These are phyloP conservation scores for Drosophila testacea DNA, from an alignment of 2,888 invertebrate species.

Conservation along the genomic window DNA sequence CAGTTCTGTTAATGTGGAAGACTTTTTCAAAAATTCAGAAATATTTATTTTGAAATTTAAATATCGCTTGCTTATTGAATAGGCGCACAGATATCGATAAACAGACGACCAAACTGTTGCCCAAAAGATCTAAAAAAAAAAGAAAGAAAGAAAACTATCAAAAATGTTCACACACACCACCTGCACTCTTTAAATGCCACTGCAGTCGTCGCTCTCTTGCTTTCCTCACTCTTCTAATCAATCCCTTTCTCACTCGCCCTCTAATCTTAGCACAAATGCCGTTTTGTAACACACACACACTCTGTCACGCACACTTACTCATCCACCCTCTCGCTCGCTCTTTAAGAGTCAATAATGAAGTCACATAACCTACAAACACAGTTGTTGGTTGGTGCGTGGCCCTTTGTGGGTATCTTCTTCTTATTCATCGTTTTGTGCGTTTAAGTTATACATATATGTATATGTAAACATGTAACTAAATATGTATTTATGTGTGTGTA, in stretches of 20 bases:
- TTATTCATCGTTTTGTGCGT: conserved; percentile 18
- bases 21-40: background rate
- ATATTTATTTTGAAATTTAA: conserved; percentile 58
- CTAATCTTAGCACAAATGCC: conserved; percentile 24
- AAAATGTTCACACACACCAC: conserved; percentile 37
- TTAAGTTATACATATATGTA: background rate
- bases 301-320: conserved; percentile 4
- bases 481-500: conserved; percentile 12
- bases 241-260: conserved; percentile 7
- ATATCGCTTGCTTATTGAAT: conserved; percentile 62
- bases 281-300: conserved; percentile 29
- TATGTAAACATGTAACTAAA: conserved; percentile 30
- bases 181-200: conserved; percentile 43
- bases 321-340: conserved; percentile 24
- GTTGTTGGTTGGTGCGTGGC: conserved; percentile 52
- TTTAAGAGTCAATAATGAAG: conserved; percentile 52
- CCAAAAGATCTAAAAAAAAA: conserved; percentile 30
- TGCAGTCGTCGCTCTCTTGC: conserved; percentile 29
- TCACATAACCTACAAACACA: conserved; percentile 41
- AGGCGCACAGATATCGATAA: conserved; percentile 62
- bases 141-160: conserved; percentile 27
- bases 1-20: background rate
- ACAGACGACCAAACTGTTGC: conserved; percentile 18
- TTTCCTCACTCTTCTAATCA: conserved; percentile 21
- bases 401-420: conserved; percentile 48